Percentiles rank a stretch among this genome's conserved stretches.
phyloP scores from a whole-genome alignment of 1,140 invertebrate genomes.

The Ips typographus region DNA sequence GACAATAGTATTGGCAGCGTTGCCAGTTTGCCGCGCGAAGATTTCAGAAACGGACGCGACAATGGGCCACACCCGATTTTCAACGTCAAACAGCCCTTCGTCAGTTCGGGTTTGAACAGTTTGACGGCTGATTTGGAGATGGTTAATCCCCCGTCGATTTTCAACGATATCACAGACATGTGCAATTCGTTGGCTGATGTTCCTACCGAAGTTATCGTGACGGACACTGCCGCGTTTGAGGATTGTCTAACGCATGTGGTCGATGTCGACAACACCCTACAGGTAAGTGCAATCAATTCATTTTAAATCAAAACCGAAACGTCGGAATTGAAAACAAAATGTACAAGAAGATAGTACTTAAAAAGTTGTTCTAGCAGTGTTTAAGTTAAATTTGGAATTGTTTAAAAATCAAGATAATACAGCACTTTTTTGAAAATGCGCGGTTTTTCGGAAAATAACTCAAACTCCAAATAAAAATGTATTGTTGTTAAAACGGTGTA shows the following conservation, averaged over 20 bases:
- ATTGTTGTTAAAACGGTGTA: no score
- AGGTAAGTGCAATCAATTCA: constrained; percentile 7
- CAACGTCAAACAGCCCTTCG: constrained; percentile 57
- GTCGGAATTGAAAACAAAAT: no score
- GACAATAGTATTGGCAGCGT: constrained; percentile 81
- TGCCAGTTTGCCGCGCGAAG: constrained; percentile 77
- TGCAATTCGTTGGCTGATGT: constrained; percentile 63
- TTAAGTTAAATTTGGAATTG: no score
- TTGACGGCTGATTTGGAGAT: constrained; percentile 59
- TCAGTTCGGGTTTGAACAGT: constrained; percentile 51
- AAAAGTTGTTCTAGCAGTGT: no score
- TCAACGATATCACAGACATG: constrained; percentile 62
- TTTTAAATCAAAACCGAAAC: neutral
- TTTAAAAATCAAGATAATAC: no score
- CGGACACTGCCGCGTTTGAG: constrained; percentile 56
- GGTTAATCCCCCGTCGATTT: constrained; percentile 63
- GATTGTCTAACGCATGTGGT: constrained; percentile 56
- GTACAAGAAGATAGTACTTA: no score
- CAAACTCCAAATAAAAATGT: no score
- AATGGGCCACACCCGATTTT: constrained; percentile 49
- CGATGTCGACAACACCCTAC: constrained; percentile 42
- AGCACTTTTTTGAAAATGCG: no score
- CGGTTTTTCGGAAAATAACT: no score
- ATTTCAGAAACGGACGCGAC: constrained; percentile 50
- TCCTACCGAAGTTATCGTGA: constrained; percentile 61